Conservation (phyloP, 2,113 vertebrate species). For the Tetraodon nigroviridis region DNA sequence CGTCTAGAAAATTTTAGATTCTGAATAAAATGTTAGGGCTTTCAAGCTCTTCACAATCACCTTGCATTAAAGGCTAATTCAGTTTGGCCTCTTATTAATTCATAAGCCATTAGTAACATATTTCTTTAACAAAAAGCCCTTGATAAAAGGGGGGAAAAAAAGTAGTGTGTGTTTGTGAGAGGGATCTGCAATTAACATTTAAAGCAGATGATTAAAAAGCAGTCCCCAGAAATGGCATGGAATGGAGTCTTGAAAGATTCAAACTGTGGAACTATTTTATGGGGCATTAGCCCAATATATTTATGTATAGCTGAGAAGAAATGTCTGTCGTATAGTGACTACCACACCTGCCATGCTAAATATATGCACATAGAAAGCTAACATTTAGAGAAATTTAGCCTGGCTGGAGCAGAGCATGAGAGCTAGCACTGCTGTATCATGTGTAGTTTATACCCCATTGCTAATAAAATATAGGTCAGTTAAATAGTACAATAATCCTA, state of each 20-base stretch:
- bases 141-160: slow-evolving; percentile 62
- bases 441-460: no score
- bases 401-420: slow-evolving; percentile 3
- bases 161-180: slow-evolving; percentile 47
- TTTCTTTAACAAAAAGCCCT: slow-evolving; percentile 75
- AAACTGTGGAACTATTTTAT: slow-evolving; percentile 59
- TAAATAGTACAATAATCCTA: not conserved
- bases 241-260: slow-evolving; percentile 62
- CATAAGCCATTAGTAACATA: slow-evolving; percentile 80
- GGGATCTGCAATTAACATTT: slow-evolving; percentile 69
- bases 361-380: slow-evolving; percentile 38
- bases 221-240: slow-evolving; percentile 57
- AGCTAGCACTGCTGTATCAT: no score
- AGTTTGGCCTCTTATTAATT: slow-evolving; percentile 78
- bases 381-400: slow-evolving; percentile 26
- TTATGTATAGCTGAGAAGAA: slow-evolving; percentile 54
- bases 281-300: slow-evolving; percentile 66
- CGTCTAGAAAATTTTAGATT: slow-evolving; percentile 71
- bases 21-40: slow-evolving; percentile 71
- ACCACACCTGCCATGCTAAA: slow-evolving; percentile 56
- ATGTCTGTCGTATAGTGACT: slow-evolving; percentile 36
- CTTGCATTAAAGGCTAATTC: slow-evolving; percentile 75
- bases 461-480: no score
- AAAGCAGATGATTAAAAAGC: slow-evolving; percentile 69
- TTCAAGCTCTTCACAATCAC: slow-evolving; percentile 71